phyloP scores from a whole-genome alignment of 2,888 invertebrate species.

The Oegoconia quadripuncta region DNA sequence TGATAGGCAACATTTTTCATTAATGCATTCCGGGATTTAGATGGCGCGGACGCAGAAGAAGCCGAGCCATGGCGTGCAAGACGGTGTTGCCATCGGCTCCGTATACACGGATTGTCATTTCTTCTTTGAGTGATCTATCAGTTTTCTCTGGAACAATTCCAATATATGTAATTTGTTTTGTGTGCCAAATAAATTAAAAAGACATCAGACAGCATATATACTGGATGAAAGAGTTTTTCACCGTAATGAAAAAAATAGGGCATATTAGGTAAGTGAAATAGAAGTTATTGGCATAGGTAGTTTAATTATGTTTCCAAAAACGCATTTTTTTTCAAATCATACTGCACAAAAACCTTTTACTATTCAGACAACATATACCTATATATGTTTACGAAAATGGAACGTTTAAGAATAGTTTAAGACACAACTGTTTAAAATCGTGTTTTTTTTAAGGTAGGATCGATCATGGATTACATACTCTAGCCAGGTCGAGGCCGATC shows the following conservation, averaged over 20 bases:
- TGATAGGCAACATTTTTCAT: no score
- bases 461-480: conserved; percentile 33
- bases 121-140: conserved; percentile 52
- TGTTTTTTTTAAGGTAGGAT: neutral
- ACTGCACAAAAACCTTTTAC: neutral
- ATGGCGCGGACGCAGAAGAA: conserved; percentile 27
- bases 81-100: conserved; percentile 23
- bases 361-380: no score
- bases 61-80: conserved; percentile 32
- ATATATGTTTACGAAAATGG: no score
- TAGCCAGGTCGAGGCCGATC: conserved; percentile 62
- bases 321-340: neutral
- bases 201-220: neutral
- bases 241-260: no score
- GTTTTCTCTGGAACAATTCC: conserved; percentile 34
- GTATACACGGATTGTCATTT: conserved; percentile 47
- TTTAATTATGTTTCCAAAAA: no score
- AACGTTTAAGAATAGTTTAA: neutral
- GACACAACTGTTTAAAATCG: neutral
- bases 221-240: neutral
- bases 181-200: neutral
- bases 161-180: conserved; percentile 2
- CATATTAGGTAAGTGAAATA: no score
- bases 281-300: no score
- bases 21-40: no score